These are phyloP conservation scores for Phengaris arion DNA, from an alignment of 2,888 invertebrate species.

Conservation along the genomic window DNA sequence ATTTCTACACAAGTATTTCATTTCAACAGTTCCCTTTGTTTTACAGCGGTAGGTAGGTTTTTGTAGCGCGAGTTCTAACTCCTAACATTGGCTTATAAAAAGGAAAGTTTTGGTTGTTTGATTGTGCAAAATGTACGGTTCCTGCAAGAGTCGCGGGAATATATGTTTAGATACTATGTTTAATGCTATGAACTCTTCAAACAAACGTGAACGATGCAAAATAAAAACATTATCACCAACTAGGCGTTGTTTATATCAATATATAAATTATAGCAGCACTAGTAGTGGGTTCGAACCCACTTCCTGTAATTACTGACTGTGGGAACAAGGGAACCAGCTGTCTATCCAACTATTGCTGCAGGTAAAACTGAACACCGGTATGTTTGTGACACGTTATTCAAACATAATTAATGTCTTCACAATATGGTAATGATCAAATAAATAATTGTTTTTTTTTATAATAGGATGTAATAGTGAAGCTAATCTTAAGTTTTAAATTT, in stretches of 20 bases:
- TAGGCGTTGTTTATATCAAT: neutral
- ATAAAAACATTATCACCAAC: constrained; percentile 3
- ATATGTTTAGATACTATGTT: too few relatives aligned
- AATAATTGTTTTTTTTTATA: too few relatives aligned
- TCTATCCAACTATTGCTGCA: constrained; percentile 47
- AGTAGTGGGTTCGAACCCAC: constrained; percentile 43
- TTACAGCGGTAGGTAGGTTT: too few relatives aligned
- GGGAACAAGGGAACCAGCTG: constrained; percentile 61
- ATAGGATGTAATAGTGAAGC: too few relatives aligned
- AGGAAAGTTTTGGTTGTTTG: too few relatives aligned
- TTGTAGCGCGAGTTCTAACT: too few relatives aligned
- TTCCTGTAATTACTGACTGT: constrained; percentile 58
- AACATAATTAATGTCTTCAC: neutral
- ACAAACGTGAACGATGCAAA: neutral
- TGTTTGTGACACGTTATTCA: neutral
- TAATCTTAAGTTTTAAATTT: too few relatives aligned
- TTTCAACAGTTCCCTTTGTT: neutral
- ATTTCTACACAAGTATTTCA: neutral
- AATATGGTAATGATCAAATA: too few relatives aligned
- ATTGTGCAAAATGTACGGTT: too few relatives aligned
- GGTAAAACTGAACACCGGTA: neutral
- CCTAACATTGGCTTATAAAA: too few relatives aligned
- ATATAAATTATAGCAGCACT: constrained; percentile 42
- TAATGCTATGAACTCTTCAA: too few relatives aligned
- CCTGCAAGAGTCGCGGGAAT: too few relatives aligned